A percentile compares a stretch with the other conserved stretches of the same genome.
phyloP scores from a whole-genome alignment of 2,888 invertebrate genomes.

The Pharmacophagus antenor region DNA sequence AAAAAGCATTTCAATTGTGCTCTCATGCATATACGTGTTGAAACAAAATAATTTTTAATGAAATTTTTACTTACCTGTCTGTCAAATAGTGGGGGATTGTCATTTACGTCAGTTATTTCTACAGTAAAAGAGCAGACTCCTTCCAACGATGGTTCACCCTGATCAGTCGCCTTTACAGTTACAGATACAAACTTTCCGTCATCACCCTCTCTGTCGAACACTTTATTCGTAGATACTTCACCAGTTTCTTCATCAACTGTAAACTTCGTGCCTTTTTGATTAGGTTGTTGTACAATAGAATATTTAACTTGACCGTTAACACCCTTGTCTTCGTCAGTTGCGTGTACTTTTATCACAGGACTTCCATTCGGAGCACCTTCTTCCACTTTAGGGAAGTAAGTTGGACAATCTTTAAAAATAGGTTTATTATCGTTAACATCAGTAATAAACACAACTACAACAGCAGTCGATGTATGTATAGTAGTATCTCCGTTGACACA shows the following conservation, averaged over 20 bases:
- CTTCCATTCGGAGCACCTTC: slow-evolving; percentile 97
- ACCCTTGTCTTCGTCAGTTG: slow-evolving; percentile 97
- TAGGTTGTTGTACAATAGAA: slow-evolving; percentile 97
- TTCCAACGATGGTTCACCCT: slow-evolving; percentile 98
- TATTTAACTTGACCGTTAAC: slow-evolving; percentile 97
- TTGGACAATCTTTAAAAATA: slow-evolving; percentile 95
- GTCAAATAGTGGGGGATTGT: slow-evolving; percentile 97
- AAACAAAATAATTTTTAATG: slow-evolving; percentile 25
- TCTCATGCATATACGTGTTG: slow-evolving; percentile 51
- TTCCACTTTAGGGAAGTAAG: slow-evolving; percentile 95
- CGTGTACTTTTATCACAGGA: slow-evolving; percentile 95
- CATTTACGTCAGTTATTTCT: slow-evolving; percentile 98
- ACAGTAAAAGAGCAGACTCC: slow-evolving; percentile 99
- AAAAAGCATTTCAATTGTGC: slow-evolving; percentile 33
- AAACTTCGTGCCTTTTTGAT: slow-evolving; percentile 97
- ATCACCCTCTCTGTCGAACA: slow-evolving; percentile 97
- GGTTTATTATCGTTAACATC: slow-evolving; percentile 99
- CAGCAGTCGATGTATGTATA: slow-evolving; percentile 95
- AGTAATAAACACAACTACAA: slow-evolving; percentile 97
- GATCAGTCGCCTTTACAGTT: slow-evolving; percentile 98
- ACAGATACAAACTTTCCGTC: slow-evolving; percentile 98
- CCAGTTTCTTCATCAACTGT: slow-evolving; percentile 97
- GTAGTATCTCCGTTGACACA: slow-evolving; percentile 93
- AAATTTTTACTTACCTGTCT: slow-evolving; percentile 86
- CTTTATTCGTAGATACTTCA: slow-evolving; percentile 96